These are phyloP conservation scores for Ormyrus rosae DNA, from an alignment of 2,888 invertebrate species.

Conservation along the genomic window DNA sequence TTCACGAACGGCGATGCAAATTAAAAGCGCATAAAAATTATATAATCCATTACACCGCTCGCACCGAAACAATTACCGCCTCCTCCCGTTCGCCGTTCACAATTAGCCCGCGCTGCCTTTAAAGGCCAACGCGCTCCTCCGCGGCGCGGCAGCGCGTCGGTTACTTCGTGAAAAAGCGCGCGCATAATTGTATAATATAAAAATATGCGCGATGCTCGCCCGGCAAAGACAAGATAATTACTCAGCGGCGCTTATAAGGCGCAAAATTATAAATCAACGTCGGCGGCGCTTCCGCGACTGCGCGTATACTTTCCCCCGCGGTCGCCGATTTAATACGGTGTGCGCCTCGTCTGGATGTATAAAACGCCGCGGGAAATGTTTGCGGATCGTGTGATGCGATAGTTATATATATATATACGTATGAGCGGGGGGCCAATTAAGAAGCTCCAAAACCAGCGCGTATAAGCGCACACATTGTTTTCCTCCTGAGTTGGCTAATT, in stretches of 20 bases:
- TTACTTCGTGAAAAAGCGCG: not conserved
- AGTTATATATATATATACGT: not conserved
- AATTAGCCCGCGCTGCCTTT: slow-evolving; percentile 21
- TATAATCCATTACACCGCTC: too few species aligned
- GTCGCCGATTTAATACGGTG: slow-evolving; percentile 20
- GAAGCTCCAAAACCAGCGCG: slow-evolving; percentile 33
- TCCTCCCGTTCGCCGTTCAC: not conserved
- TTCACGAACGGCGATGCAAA: too few species aligned
- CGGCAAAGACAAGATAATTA: slow-evolving; percentile 22
- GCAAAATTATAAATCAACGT: slow-evolving; percentile 46
- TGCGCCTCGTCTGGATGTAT: not conserved
- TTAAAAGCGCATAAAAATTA: too few species aligned
- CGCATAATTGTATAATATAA: not conserved
- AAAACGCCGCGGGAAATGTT: slow-evolving; percentile 29
- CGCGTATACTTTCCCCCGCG: not conserved
- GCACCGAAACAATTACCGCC: too few species aligned
- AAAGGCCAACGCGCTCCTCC: not conserved
- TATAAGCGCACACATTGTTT: slow-evolving; percentile 27
- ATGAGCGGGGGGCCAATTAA: slow-evolving; percentile 26
- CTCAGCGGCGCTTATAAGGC: slow-evolving; percentile 9
- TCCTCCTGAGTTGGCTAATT: slow-evolving; percentile 34
- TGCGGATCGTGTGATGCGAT: slow-evolving; percentile 28
- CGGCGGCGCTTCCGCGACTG: not conserved
- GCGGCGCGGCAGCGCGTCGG: not conserved
- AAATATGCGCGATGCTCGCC: not conserved